Evolutionary conservation across 2,797 vertebrate genomes (phyloP), one percentile per base, ranked within the genome.

Genomic region (Acrossocheilus fasciatus): DNA sequence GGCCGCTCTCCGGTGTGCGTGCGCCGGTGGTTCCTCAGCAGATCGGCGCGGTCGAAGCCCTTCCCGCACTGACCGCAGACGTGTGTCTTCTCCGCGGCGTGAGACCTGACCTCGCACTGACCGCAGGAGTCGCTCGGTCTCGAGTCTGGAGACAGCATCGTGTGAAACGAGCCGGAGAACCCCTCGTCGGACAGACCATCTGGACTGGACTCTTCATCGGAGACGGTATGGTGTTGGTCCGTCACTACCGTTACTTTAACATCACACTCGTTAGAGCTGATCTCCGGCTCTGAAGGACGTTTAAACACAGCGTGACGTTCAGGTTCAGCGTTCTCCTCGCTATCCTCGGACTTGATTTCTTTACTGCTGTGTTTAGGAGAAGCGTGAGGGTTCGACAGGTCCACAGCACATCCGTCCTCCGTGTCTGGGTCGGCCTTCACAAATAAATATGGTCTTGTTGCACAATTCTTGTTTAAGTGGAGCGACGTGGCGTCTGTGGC

Each of bases 1-100:
- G 96, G 96, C 43, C 94, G 93, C 79, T 97, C 96, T 4, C 96
- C 96, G 0, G 96, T 96, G 86, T 97, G 96, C 1, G 94, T 96
- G 1, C 95, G 95, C 83, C 93, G 93, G 90, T 97, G 96, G 23
- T 95, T 94, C 68, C 93, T 95, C 45, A 97, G 94, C 34, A 96
- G 93, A 17, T 96, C 94, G 0, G 95, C 94, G 0, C 95, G 92
- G 17, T 92, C 91, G 4, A 97, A 97, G 34, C 91, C 91, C 78
- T 96, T 96, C 7, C 95, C 95, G 0, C 96, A 97, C 77, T 94
- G 93, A 83, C 87, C 85, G 85, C 96, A 97, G 88, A 83, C 30
- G 30, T 30, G 30, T 2, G 30, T 30, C 30, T 30, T 30, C 30
- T 30, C 30, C 30, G 30, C 30, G 30, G 30, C 30, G 30, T 30